These are phyloP conservation scores for Elgaria multicarinata DNA, from an alignment of 2,113 vertebrate species.

Conservation along the genomic window DNA sequence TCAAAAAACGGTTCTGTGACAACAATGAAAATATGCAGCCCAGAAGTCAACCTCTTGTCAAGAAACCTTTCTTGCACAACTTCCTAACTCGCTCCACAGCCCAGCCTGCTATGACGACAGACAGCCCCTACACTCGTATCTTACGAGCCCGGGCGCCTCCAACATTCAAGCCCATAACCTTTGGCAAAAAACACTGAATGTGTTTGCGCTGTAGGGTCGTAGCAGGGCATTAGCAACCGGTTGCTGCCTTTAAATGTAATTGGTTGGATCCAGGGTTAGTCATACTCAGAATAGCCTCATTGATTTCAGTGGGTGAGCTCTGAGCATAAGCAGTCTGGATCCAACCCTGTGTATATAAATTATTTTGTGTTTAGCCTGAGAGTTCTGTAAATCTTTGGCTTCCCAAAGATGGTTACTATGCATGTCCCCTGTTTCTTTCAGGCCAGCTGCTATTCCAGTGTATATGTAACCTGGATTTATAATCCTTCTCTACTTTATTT, in stretches of 20 bases:
- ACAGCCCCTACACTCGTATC: constrained; percentile 79
- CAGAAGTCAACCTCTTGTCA: constrained; percentile 77
- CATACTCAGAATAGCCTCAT: too few relatives aligned
- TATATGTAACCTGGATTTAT: not conserved
- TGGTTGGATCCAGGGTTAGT: not conserved
- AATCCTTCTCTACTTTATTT: not conserved
- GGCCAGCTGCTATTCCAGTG: constrained; percentile 27
- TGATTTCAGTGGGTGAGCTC: not conserved
- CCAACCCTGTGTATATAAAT: not conserved
- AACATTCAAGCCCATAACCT: constrained; percentile 71
- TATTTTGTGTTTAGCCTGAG: constrained; percentile 37
- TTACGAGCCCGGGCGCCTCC: constrained; percentile 78
- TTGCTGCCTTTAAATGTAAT: not conserved
- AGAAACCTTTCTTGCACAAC: constrained; percentile 85
- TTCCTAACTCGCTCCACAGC: constrained; percentile 81
- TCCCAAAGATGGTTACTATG: constrained; percentile 15
- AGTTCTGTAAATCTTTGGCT: not conserved
- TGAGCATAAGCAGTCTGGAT: not conserved
- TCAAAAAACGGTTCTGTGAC: constrained; percentile 84
- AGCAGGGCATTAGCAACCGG: not conserved
- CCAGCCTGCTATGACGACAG: constrained; percentile 56
- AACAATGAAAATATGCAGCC: constrained; percentile 88
- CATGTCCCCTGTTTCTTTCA: not conserved
- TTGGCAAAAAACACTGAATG: constrained; percentile 70
- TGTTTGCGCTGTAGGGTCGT: not conserved